A percentile compares a stretch with the other conserved stretches of the same genome.
These are phyloP conservation scores for Phalacrocorax aristotelis DNA, from an alignment of 2,113 vertebrate genomes.

Conservation along the genomic window DNA sequence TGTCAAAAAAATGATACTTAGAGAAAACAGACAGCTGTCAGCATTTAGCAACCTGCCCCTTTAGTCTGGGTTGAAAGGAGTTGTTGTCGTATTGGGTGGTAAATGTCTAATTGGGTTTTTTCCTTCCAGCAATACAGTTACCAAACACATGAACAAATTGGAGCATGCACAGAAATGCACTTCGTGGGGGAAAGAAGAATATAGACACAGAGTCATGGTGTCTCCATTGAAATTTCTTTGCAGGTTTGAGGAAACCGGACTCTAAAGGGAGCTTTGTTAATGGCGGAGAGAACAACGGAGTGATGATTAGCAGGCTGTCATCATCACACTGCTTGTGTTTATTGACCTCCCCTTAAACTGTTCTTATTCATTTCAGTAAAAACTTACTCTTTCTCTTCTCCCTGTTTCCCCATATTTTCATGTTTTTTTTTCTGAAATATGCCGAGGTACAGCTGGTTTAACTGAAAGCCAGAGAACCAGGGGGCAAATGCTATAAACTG, in stretches of 20 bases:
- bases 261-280: not conserved
- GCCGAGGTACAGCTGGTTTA: not conserved
- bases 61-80: not conserved
- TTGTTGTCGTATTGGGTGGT: rapidly evolving
- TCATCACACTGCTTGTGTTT: not conserved
- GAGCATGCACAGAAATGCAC: not conserved
- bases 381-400: not conserved
- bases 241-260: not conserved
- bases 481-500: not conserved
- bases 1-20: not conserved
- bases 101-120: not conserved
- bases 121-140: not conserved
- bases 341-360: not conserved
- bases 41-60: not conserved
- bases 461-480: not conserved
- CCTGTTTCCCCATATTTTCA: not conserved
- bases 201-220: not conserved
- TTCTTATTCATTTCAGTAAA: not conserved
- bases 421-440: not conserved
- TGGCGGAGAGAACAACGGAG: not conserved
- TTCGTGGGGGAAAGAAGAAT: not conserved
- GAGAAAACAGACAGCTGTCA: not conserved
- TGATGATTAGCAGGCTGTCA: not conserved
- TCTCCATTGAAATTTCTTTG: not conserved
- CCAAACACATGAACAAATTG: not conserved